These are phyloP conservation scores for Cataglyphis albicans DNA, from an alignment of 2,888 invertebrate genomes.

Conservation along the genomic window DNA sequence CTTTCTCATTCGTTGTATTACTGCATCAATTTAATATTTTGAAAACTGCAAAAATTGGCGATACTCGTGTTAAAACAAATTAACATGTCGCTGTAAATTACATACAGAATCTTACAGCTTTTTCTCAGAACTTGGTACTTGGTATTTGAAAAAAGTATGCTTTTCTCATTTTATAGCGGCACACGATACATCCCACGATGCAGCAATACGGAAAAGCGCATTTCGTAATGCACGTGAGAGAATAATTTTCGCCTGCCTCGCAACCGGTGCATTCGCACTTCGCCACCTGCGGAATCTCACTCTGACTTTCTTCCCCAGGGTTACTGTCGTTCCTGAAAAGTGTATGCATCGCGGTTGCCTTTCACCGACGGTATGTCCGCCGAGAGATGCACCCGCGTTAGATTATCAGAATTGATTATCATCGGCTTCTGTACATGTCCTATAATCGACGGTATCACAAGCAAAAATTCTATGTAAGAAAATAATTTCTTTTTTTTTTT, in stretches of 20 bases:
- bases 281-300: slow-evolving; percentile 57
- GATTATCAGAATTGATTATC: slow-evolving; percentile 17
- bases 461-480: neutral
- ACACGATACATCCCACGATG: slow-evolving; percentile 22
- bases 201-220: slow-evolving; percentile 55
- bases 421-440: neutral
- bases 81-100: slow-evolving; percentile 15
- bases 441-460: neutral
- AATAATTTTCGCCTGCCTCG: slow-evolving; percentile 40
- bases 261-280: slow-evolving; percentile 12
- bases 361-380: slow-evolving; percentile 56
- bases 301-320: slow-evolving; percentile 69
- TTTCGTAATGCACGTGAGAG: slow-evolving; percentile 48
- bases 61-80: neutral
- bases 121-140: slow-evolving; percentile 1
- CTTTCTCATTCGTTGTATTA: neutral
- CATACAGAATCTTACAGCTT: slow-evolving; percentile 1
- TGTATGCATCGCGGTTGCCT: slow-evolving; percentile 53
- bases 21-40: neutral
- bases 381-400: slow-evolving; percentile 13
- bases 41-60: neutral
- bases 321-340: slow-evolving; percentile 43
- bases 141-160: slow-evolving; percentile 24
- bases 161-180: slow-evolving; percentile 25
- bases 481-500: neutral